phyloP scores from a whole-genome alignment of 2,113 vertebrate species.

The Platycercus adscitus region DNA sequence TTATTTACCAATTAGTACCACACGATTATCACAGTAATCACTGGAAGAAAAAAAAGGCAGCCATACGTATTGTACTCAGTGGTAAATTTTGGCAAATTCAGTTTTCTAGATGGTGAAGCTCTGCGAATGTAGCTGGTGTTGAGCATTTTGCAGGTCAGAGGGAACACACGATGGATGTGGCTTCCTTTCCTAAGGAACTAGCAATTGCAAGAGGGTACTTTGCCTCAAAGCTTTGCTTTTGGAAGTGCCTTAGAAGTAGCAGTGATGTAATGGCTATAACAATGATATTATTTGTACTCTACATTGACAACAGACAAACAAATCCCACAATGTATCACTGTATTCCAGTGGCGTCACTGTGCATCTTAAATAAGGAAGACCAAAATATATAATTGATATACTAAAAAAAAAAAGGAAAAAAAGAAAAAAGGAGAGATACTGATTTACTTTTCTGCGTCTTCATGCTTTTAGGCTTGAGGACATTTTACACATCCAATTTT shows the following conservation, averaged over 20 bases:
- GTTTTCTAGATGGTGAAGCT: background rate
- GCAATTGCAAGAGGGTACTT: conserved; percentile 47
- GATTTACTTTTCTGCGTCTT: background rate
- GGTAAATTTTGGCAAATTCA: conserved; percentile 35
- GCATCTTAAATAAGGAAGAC: background rate
- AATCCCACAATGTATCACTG: conserved; percentile 66
- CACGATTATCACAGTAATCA: background rate
- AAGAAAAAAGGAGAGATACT: background rate
- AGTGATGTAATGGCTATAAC: conserved; percentile 17
- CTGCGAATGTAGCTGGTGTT: background rate
- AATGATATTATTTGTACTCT: conserved; percentile 62
- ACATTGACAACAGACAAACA: conserved; percentile 68
- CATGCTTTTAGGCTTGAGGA: background rate
- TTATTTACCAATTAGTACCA: background rate
- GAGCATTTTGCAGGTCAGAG: conserved; percentile 12
- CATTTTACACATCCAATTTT: background rate
- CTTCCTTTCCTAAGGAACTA: conserved; percentile 60
- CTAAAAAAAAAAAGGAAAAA: background rate
- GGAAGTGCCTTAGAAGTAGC: conserved; percentile 41
- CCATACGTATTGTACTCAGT: background rate
- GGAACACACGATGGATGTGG: conserved; percentile 45
- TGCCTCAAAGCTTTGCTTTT: conserved; percentile 53
- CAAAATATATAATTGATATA: background rate
- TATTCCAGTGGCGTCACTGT: conserved; percentile 74
- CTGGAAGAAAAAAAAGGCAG: background rate